Base-by-base conservation (phyloP, 2,888 invertebrate genomes). In the Ptilodon capucinus region DNA sequence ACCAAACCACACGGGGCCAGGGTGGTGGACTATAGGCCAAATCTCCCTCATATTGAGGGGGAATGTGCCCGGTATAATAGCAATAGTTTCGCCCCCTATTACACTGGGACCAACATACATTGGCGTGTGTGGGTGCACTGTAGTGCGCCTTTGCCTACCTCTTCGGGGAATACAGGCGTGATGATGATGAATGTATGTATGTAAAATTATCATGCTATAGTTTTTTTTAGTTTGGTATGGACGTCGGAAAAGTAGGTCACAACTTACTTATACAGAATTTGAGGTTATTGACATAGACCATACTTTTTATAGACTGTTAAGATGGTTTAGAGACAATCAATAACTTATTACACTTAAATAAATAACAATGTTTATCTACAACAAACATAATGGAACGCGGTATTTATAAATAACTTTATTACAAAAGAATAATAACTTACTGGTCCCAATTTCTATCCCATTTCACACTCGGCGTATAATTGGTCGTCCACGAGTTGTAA, bases 361-460 rank as follows among this genome's bases (percentile, higher is more conserved):
- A 25, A 34, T 7, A 43, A 28, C 18, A 36, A 23, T 23, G 30
- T 13, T 13, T 32, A 32, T 32, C 32, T 28, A 32, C 14, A 32
- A 9, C 32, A 14, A 14, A 14, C 14, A 13, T 14, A 14, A 14
- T 32, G 7, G 4, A 32, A 32, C 13, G 6, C 2, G 14, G 3
- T 28, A 28, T n/a, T 7, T 9, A 9, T 14, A 11, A 2, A 18
- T 19, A 32, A 9, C 1, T 18, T 36, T 40, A 6, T 46, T 8
- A 13, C 7, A 17, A 40, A 45, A 21, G 44, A 44, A 23, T 19
- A 36, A 23, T 21, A 51, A 88, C 93, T 92, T 91, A 95, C 95
- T 93, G 95, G 81, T 98, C 98, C 98, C 98, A 98, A 84, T 98
- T 97, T 44, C 87, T 90, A 67, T 97, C 95, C 98, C 98, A 98